Evolutionary conservation across 2,113 vertebrate genomes (phyloP), one percentile per base, ranked within the genome.

Genomic region (Callorhinus ursinus): DNA sequence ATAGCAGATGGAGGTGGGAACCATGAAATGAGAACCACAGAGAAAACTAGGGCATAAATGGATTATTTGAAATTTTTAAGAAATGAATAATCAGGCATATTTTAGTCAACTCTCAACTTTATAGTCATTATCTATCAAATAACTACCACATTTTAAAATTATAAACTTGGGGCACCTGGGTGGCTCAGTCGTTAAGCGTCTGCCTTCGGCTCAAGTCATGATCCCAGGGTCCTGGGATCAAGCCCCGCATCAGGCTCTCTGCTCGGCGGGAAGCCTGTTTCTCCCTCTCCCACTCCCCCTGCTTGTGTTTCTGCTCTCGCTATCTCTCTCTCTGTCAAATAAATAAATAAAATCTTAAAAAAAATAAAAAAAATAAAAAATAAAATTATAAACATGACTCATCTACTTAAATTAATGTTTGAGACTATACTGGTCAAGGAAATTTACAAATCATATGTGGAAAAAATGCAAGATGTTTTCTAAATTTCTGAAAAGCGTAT

Each of bases 21-120:
- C 61, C 72, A 90, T 92, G 51, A 39, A 42, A 13, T 72, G 1
- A 51, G 4, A 76, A 33, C 1, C 42, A 0, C 46, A 12, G 36
- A 1, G 10, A 22, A 14, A 65, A 51, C 4, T 39, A 59, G 26
- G 4, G 4, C 6, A 82, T 69, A 79, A 19, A 79, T 90, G 28
- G 13, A 84, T 24, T 13, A 71, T 59, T 57, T 49, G 4, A 39
- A 80, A 87, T 33, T 86, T 84, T 13, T 63, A 0, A 21, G 15
- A 97, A 97, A 14, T 79, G 59, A 97, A 19, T 26, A 81, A 84
- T 11, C 26, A 90, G 9, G 1, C 24, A 0, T 12, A 83, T 36
- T 88, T 76, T 80, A 24, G 3, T 93, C 36, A 90, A 55, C 28
- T 96, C 4, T 84, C 82, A 92, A 86, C 90, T 65, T 96, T 96